These are phyloP conservation scores for Brachionus plicatilis DNA, from an alignment of 1,140 invertebrate species.

Conservation along the genomic window DNA sequence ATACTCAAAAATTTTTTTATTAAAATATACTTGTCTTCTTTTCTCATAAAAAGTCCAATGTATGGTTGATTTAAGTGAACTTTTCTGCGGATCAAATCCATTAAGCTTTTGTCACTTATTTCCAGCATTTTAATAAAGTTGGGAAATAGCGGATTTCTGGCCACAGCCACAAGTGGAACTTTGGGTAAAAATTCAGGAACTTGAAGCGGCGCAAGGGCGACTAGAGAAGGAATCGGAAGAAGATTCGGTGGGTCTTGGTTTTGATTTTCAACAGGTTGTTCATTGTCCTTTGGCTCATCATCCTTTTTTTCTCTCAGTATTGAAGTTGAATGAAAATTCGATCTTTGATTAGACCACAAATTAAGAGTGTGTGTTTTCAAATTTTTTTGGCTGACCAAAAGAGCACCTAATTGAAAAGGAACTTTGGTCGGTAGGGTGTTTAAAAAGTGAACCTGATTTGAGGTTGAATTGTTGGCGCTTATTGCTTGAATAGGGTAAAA, in stretches of 20 bases:
- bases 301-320: neutral
- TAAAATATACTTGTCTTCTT: conserved; percentile 59
- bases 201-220: conserved; percentile 62
- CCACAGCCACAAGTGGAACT: conserved; percentile 87
- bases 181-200: conserved; percentile 95
- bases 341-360: neutral
- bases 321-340: neutral
- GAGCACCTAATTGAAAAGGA: neutral
- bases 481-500: neutral
- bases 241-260: conserved; percentile 2
- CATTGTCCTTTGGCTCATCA: neutral
- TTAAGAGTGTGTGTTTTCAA: neutral
- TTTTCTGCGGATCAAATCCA: conserved; percentile 84
- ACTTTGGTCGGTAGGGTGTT: neutral
- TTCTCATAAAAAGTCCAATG: conserved; percentile 92
- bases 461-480: neutral
- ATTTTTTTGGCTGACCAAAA: neutral
- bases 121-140: conserved; percentile 96
- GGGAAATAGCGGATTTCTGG: conserved; percentile 90
- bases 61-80: conserved; percentile 93
- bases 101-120: conserved; percentile 74
- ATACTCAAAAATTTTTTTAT: neutral
- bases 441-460: neutral
- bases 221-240: conserved; percentile 20
- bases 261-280: neutral